A percentile compares a stretch with the other conserved stretches of the same genome.
phyloP scores from a whole-genome alignment of 1,140 invertebrate genomes.

The Lepidurus couesii region DNA sequence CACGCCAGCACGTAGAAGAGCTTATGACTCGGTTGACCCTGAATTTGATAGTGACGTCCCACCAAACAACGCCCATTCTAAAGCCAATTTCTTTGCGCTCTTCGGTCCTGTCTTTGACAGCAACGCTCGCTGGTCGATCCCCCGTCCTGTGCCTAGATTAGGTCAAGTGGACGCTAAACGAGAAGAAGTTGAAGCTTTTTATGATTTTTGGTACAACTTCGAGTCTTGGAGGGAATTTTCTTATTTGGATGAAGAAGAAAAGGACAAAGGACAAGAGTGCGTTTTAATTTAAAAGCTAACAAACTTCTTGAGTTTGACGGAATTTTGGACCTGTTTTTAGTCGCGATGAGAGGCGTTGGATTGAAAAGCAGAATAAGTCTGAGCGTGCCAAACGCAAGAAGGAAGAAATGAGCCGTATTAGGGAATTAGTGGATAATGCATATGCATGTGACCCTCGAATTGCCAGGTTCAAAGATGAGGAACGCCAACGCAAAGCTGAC shows the following conservation, averaged over 20 bases:
- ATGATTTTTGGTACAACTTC: slow-evolving; percentile 93
- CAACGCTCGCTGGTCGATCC: slow-evolving; percentile 89
- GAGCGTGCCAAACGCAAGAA: slow-evolving; percentile 87
- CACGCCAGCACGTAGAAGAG: slow-evolving; percentile 68
- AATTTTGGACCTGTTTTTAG: slow-evolving; percentile 40
- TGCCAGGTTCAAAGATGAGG: slow-evolving; percentile 84
- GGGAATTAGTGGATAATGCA: slow-evolving; percentile 83
- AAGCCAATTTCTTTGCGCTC: slow-evolving; percentile 72
- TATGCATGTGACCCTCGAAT: slow-evolving; percentile 92
- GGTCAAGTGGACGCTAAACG: slow-evolving; percentile 65
- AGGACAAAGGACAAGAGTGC: slow-evolving; percentile 85
- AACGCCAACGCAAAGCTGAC: slow-evolving; percentile 83
- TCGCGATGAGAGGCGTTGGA: slow-evolving; percentile 91
- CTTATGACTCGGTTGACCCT: slow-evolving; percentile 95
- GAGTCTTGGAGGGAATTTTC: slow-evolving; percentile 99
- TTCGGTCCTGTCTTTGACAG: slow-evolving; percentile 75
- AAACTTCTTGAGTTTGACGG: slow-evolving; percentile 30
- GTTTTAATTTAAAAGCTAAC: slow-evolving; percentile 33
- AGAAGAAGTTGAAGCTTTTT: slow-evolving; percentile 75
- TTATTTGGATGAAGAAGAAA: slow-evolving; percentile 98
- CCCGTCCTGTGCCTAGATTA: slow-evolving; percentile 74
- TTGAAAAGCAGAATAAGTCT: slow-evolving; percentile 95
- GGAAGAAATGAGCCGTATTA: slow-evolving; percentile 88
- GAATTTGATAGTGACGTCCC: slow-evolving; percentile 87
- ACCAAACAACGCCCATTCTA: slow-evolving; percentile 59